Conservation (phyloP, 2,113 vertebrate species). For the Proterorhinus semilunaris region DNA sequence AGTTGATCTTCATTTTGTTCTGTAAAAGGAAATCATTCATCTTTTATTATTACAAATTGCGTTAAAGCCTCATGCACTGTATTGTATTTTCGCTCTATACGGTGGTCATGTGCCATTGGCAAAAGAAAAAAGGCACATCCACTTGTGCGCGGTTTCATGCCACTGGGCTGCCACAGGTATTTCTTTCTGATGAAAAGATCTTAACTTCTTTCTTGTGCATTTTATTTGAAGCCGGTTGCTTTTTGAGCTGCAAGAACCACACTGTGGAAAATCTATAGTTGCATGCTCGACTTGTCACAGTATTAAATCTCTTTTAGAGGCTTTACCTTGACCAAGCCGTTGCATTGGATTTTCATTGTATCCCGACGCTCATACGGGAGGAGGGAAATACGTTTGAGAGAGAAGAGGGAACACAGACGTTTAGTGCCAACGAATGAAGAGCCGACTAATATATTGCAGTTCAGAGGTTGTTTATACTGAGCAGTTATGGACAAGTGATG, state of each 20-base stretch:
- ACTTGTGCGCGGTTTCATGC: no score
- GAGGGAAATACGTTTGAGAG: conserved; percentile 16
- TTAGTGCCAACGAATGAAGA: conserved; percentile 26
- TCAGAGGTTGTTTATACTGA: conserved; percentile 59
- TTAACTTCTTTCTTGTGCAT: conserved; percentile 17
- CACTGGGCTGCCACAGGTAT: not conserved
- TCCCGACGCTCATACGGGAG: conserved; percentile 1
- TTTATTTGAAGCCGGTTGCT: conserved; percentile 3
- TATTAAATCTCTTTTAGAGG: conserved; percentile 31
- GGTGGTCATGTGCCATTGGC: no score
- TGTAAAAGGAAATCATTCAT: no score
- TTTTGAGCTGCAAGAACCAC: conserved; percentile 14
- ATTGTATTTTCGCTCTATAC: no score
- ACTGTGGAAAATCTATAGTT: conserved; percentile 35
- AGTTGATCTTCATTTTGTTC: no score
- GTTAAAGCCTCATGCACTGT: no score
- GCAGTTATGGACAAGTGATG: conserved; percentile 68
- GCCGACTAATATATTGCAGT: conserved; percentile 54
- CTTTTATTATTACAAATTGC: no score
- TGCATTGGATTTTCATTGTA: conserved; percentile 31
- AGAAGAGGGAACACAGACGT: conserved; percentile 4
- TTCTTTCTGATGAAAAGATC: not conserved
- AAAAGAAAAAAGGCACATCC: no score
- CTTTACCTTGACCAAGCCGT: conserved; percentile 30
- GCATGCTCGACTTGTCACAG: conserved; percentile 37